Evolutionary conservation across 37 sponge, comb jelly and placozoan species (phyloP).

Genomic region (Oopsacas minuta): DNA sequence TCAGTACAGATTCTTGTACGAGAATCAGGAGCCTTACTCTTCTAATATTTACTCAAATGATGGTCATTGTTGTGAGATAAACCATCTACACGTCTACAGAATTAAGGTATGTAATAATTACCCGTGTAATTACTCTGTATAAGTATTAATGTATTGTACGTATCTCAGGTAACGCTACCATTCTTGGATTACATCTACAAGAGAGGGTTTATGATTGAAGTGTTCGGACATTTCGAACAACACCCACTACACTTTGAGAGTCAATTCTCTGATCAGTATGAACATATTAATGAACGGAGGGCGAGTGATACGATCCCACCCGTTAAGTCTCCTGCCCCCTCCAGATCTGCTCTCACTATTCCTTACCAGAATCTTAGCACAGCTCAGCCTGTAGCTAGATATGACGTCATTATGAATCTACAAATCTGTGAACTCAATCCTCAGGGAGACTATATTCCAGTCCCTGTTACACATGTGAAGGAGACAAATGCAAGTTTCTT

Average conservation of each 20-base stretch:
- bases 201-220: slow-evolving; percentile 57
- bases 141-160: background rate
- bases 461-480: slow-evolving; percentile 30
- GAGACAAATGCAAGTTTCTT: slow-evolving; percentile 27
- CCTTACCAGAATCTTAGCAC: slow-evolving; percentile 34
- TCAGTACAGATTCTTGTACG: slow-evolving; percentile 11
- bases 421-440: slow-evolving; percentile 83
- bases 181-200: slow-evolving; percentile 52
- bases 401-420: slow-evolving; percentile 52
- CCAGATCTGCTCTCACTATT: slow-evolving; percentile 22
- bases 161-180: background rate
- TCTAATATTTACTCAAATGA: background rate
- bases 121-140: too few relatives aligned
- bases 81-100: background rate
- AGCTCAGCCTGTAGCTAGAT: slow-evolving; percentile 43
- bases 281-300: background rate
- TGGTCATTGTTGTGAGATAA: background rate
- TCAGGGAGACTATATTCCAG: slow-evolving; percentile 63
- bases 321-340: background rate
- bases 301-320: background rate
- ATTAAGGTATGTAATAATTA: background rate
- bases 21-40: slow-evolving; percentile 4
- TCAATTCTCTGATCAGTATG: slow-evolving; percentile 28
- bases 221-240: slow-evolving; percentile 79
- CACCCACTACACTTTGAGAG: slow-evolving; percentile 63